Evolutionary conservation across 2,888 invertebrate species (phyloP), one percentile per base, ranked within the genome.

Genomic region (Ochlodes sylvanus): DNA sequence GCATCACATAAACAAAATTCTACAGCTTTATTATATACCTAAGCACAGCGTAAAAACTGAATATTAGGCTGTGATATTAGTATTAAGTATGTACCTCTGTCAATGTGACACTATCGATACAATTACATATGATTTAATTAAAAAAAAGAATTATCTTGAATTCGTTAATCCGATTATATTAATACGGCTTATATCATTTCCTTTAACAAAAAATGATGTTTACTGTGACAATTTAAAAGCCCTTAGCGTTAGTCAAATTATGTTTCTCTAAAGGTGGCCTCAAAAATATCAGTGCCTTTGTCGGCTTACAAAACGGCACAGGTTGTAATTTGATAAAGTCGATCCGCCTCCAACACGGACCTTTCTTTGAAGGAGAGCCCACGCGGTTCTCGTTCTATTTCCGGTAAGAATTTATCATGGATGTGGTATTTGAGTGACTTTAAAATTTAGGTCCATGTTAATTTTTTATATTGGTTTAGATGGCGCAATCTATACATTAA

Each of bases 301-400:
- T 91, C 90, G 92, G 92, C 87, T 70, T 69, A 87, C 87, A 88
- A 89, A 90, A 92, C 88, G 86, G 89, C 89, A 86, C 88, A 90
- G 88, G 90, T 88, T 90, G 91, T 92, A 92, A 92, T 93, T 92
- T 92, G 92, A 92, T 93, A 92, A 91, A 91, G 88, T 87, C 83
- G 85, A 80, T 83, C 88, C 92, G 92, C 92, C 92, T 91, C 88
- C 90, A 83, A 89, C 84, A 86, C 83, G 84, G 85, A 80, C 85
- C 87, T 87, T 86, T 89, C 87, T 88, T 89, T 86, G 85, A 84
- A 86, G 86, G 85, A 83, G 78, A 76, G 79, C 92, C 92, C 92
- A 92, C 92, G 90, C 90, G 86, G 84, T 87, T 86, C 81, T 78
- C 80, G 83, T 80, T 84, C 81, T 47, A 58, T 57, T 41, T 55